Conservation (phyloP, 2,113 vertebrate species). For the Centrocercus urophasianus region DNA sequence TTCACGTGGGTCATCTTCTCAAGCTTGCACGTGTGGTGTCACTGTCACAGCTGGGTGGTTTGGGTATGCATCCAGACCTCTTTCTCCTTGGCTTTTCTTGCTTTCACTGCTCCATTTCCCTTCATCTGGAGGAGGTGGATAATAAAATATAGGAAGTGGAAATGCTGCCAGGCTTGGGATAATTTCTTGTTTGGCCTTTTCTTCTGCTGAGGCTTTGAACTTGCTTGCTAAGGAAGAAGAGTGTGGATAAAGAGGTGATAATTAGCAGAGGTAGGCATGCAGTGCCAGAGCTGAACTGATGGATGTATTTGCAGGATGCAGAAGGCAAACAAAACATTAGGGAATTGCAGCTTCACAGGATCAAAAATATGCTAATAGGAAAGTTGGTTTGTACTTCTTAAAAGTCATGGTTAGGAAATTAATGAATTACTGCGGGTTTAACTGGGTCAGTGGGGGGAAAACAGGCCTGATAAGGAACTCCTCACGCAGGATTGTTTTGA, state of each 20-base stretch:
- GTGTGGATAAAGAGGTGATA: neutral
- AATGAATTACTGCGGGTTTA: neutral
- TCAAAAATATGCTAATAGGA: neutral
- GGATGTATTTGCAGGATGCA: neutral
- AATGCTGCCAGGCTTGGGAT: neutral
- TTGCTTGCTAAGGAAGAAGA: neutral
- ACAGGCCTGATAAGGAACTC: slow-evolving; percentile 16
- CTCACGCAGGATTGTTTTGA: neutral
- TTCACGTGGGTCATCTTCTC: too few species aligned
- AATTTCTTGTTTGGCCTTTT: neutral
- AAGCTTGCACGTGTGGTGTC: neutral
- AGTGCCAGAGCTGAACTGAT: neutral
- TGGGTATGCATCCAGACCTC: neutral
- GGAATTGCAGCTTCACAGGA: neutral
- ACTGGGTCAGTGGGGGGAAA: slow-evolving; percentile 21
- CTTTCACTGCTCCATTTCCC: neutral
- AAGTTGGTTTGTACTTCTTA: neutral
- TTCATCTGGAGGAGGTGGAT: neutral
- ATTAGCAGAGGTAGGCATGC: neutral
- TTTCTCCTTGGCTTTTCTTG: neutral
- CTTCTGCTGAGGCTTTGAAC: neutral
- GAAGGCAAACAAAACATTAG: neutral
- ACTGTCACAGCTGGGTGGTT: neutral
- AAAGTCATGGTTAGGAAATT: neutral
- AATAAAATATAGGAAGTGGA: neutral